Conservation (phyloP, 2,113 vertebrate species). For the Coptodon bakossiorum region DNA sequence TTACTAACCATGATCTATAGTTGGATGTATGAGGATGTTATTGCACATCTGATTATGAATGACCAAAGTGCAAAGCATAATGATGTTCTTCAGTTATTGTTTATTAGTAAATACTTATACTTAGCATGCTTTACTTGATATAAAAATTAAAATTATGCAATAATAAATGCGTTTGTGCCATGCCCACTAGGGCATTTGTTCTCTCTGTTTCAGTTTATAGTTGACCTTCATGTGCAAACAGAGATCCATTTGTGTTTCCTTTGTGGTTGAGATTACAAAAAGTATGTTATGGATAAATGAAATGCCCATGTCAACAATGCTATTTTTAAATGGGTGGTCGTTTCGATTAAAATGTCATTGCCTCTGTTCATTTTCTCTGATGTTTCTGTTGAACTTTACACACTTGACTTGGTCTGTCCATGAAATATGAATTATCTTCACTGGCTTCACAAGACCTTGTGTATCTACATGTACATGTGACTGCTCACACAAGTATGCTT, state of each 20-base stretch:
- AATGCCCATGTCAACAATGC: conserved; percentile 58
- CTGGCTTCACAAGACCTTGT: conserved; percentile 24
- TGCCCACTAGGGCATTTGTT: background rate
- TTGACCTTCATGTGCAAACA: conserved; percentile 55
- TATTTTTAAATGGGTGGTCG: conserved; percentile 54
- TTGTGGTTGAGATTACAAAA: conserved; percentile 19
- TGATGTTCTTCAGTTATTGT: background rate
- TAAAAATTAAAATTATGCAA: background rate
- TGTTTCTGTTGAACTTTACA: conserved; percentile 77
- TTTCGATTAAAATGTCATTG: conserved; percentile 75
- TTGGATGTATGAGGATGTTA: background rate
- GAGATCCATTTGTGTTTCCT: conserved; percentile 37
- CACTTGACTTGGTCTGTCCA: conserved; percentile 72
- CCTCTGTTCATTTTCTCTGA: conserved; percentile 69
- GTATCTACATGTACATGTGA: conserved; percentile 13
- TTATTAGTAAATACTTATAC: background rate
- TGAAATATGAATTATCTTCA: conserved; percentile 64
- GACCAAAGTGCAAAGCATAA: background rate
- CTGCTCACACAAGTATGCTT: background rate
- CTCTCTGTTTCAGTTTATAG: background rate
- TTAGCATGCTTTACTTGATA: background rate
- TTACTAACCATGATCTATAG: background rate
- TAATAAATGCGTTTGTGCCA: background rate
- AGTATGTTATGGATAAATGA: conserved; percentile 51
- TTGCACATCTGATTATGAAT: background rate